Evolutionary conservation across 2,113 vertebrate genomes (phyloP), one percentile per base, ranked within the genome.

Genomic region (Rutilus rutilus): DNA sequence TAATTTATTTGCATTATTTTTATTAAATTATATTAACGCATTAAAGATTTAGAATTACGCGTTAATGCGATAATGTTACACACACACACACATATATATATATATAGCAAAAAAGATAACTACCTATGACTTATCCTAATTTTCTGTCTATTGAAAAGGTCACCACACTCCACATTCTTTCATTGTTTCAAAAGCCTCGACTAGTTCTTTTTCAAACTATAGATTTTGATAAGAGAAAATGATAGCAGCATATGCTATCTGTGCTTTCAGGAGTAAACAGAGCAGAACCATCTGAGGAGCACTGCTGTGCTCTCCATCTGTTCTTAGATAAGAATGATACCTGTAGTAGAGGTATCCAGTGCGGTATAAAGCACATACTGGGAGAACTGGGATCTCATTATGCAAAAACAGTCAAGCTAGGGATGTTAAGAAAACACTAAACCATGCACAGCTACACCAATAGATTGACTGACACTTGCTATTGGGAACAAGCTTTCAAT

Each of bases 251-350:
- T 88, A 90, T 90, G 90, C 33, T 78, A 86, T 76, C 83, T 85
- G 88, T 85, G 78, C 83, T 86, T 90, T 91, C 87, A 90, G 88
- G 89, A 77, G 77, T 27, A 87, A 89, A 85, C 85, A 75, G 87
- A 91, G 86, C 87, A 86, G 78, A 84, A 84, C 77, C 87, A 89
- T 92, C 87, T 89, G 67, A 92, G 86, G 76, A 65, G 87, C 73
- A 87, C 92, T 90, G 92, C 93, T 93, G 92, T 86, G 92, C 83
- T 5, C 71, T 87, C 90, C 91, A 92, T 94, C 93, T 94, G 93
- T 74, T 92, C 87, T 86, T 83, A 78, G 57, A 89, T 87, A 78
- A 52, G 85, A 89, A 60, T 50, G 85, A 78, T 80, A 76, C 74
- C 85, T 84, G 78, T 11, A 59, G 85, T 67, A 78, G 71, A 81